Evolutionary conservation across 1,140 invertebrate genomes (phyloP).

Genomic region (Heliconius eleuchia): DNA sequence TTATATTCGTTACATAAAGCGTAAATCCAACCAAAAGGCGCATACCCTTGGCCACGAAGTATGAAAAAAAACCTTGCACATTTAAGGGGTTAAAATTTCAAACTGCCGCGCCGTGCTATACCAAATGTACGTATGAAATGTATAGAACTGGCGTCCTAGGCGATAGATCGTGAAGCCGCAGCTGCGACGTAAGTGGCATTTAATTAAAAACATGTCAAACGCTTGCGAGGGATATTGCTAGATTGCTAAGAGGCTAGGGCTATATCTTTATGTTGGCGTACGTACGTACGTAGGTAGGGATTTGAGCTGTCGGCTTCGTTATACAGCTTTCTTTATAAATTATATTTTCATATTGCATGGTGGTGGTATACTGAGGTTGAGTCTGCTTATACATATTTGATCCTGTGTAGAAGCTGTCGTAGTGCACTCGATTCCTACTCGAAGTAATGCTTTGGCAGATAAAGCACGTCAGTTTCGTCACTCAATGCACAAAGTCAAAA

Average conservation of each 20-base stretch:
- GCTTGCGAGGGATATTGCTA: slow-evolving; percentile 35
- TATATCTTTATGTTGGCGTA: slow-evolving; percentile 3
- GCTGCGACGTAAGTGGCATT: slow-evolving; percentile 45
- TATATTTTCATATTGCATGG: not conserved
- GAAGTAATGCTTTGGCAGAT: too few species aligned
- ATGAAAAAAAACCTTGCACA: not conserved
- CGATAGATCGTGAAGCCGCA: slow-evolving; percentile 27
- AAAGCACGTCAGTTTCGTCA: too few species aligned
- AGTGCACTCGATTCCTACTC: too few species aligned
- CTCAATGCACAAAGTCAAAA: too few species aligned
- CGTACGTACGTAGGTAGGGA: not conserved
- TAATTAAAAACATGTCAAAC: slow-evolving; percentile 61
- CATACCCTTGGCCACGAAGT: not conserved
- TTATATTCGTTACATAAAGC: not conserved
- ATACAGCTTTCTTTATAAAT: slow-evolving; percentile 2
- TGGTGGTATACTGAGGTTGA: not conserved
- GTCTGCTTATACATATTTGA: too few species aligned
- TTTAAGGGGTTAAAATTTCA: slow-evolving; percentile 3
- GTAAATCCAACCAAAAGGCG: not conserved
- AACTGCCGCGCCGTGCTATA: not conserved
- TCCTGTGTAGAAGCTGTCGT: too few species aligned
- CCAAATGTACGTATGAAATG: not conserved
- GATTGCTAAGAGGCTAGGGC: slow-evolving; percentile 2
- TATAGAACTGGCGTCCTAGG: slow-evolving; percentile 1
- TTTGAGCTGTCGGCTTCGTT: not conserved